Evolutionary conservation across 2,888 invertebrate species (phyloP), one percentile per base, ranked within the genome.

Genomic region (Ennomos erosarius): DNA sequence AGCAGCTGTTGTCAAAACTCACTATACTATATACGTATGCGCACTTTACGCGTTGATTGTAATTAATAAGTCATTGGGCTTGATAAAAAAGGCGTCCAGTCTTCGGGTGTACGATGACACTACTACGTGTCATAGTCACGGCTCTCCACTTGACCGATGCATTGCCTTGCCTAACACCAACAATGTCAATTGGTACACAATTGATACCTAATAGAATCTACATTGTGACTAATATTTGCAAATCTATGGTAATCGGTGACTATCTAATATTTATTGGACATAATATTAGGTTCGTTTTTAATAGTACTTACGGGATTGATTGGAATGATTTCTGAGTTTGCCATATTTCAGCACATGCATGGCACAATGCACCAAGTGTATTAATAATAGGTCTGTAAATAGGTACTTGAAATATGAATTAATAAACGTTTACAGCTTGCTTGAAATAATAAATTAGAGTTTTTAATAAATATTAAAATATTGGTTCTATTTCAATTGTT

Each of bases 171-270:
- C 61, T 67, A 58, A 60, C 48, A 69, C 68, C 65, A 67, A 70
- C 70, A 70, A 71, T 78, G 78, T 60, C 76, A 82, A 84, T 81
- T 84, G 73, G 69, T 71, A 68, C 72, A 79, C 74, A 82, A 79
- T 81, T 72, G 73, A 64, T 56, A 46, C 62, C 50, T 55, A 64
- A 68, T 69, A 54, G 59, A 49, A 58, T 64, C 65, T 62, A 66
- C 60, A 59, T 49, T 55, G 57, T 16, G 47, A 42, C 62, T 59
- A 60, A 57, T 60, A 55, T 70, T 67, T 55, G 58, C 47, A 52
- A 36, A 49, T 35, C n/a, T 40, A 47, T 59, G 47, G 37, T 54
- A 54, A 50, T 13, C 46, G 52, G 34, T 46, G 16, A 36, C 42
- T 40, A 40, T 46, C 35, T 16, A 26, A 6, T 26, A 26, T 26